Evolutionary conservation across 37 sponge, comb jelly and placozoan species (phyloP).

Genomic region (Chondrilla cf. caribensis): DNA sequence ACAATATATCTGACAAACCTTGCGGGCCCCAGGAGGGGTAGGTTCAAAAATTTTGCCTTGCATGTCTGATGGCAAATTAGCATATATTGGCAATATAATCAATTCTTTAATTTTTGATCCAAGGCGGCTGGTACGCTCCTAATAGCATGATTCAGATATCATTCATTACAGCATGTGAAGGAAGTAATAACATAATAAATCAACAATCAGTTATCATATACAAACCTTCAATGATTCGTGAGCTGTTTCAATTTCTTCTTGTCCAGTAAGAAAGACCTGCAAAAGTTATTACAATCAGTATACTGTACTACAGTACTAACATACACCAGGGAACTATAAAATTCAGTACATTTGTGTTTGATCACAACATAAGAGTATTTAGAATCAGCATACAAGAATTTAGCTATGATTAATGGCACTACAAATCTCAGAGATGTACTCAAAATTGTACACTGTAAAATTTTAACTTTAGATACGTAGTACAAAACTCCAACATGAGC

Average conservation of each 20-base stretch:
- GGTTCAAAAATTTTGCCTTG: constrained; percentile 99
- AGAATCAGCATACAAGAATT: no score
- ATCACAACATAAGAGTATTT: no score
- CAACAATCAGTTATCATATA: background rate
- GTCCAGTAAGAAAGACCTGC: constrained; percentile 97
- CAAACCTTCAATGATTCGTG: constrained; percentile 82
- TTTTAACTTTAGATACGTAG: no score
- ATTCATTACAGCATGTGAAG: no score
- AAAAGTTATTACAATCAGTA: background rate
- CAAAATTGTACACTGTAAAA: no score
- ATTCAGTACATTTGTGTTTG: no score
- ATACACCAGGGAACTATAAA: no score
- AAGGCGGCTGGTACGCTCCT: constrained; percentile 80
- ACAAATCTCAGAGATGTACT: no score
- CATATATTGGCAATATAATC: constrained; percentile 92
- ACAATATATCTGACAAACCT: no score
- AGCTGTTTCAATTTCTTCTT: constrained; percentile 98
- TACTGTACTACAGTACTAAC: no score
- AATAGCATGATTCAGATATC: background rate
- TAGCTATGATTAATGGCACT: no score
- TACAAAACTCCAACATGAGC: no score
- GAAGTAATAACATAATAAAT: background rate
- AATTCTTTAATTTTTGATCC: constrained; percentile 95
- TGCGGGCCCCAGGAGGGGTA: constrained; percentile 98
- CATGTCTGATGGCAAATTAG: constrained; percentile 98